A percentile compares a stretch with the other conserved stretches of the same genome.
Conservation (phyloP, 2,888 invertebrate genomes). For the Andrena flavipes region DNA sequence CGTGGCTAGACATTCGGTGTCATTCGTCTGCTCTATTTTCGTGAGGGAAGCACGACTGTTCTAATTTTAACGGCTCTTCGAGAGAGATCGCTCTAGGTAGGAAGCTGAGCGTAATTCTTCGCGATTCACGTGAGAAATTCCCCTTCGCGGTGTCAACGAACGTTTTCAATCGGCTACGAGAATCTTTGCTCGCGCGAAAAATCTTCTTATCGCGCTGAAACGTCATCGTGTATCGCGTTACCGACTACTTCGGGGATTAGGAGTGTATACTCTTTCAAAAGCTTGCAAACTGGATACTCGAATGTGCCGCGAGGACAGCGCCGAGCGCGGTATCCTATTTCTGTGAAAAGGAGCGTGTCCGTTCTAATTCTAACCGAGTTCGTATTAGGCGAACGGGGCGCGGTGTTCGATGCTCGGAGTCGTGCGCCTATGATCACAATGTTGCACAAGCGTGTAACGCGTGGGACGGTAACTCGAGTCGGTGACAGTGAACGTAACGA, state of each 20-base stretch:
- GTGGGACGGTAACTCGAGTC: slow-evolving; percentile 12
- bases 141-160: no score
- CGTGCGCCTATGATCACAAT: slow-evolving; percentile 14
- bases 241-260: neutral
- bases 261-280: slow-evolving; percentile 3
- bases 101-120: slow-evolving; percentile 21
- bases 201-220: neutral
- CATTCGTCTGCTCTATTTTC: slow-evolving; percentile 80
- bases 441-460: slow-evolving; percentile 28
- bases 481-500: slow-evolving; percentile 6
- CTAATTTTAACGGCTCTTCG: slow-evolving; percentile 82
- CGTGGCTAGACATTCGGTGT: slow-evolving; percentile 25
- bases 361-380: slow-evolving; percentile 48
- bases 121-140: no score
- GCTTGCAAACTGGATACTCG: neutral
- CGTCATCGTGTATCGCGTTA: neutral
- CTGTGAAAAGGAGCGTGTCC: slow-evolving; percentile 29
- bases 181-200: no score
- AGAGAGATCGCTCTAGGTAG: slow-evolving; percentile 58
- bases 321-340: slow-evolving; percentile 43
- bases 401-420: slow-evolving; percentile 9
- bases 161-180: no score
- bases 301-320: slow-evolving; percentile 12
- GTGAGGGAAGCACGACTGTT: slow-evolving; percentile 80
- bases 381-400: slow-evolving; percentile 12